These are phyloP conservation scores for Drosophila bocki DNA, from an alignment of 1,140 invertebrate species.

Conservation along the genomic window DNA sequence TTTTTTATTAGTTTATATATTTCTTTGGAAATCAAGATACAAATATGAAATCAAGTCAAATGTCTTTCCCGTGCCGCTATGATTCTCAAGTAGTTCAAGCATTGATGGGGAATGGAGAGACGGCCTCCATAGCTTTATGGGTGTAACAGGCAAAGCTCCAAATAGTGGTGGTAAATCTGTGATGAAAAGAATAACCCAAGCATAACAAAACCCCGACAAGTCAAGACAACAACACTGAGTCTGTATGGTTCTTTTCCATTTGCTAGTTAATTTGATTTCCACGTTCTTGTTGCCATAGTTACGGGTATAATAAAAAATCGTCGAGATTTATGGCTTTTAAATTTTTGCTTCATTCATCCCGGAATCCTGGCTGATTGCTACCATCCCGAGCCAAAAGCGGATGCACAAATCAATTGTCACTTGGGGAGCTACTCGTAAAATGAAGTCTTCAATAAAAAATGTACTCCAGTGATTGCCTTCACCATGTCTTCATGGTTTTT, in stretches of 20 bases:
- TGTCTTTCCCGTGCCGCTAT: not conserved
- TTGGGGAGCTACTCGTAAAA: conserved; percentile 29
- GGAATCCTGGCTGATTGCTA: conserved; percentile 47
- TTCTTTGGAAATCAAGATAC: too few species aligned
- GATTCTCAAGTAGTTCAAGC: not conserved
- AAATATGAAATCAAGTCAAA: too few species aligned
- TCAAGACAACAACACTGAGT: not conserved
- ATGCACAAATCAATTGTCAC: conserved; percentile 68
- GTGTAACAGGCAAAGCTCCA: too few species aligned
- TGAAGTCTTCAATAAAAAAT: conserved; percentile 29
- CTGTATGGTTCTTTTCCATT: conserved; percentile 22
- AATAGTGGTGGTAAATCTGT: too few species aligned
- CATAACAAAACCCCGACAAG: not conserved
- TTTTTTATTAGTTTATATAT: too few species aligned
- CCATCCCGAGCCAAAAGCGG: conserved; percentile 37
- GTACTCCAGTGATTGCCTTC: conserved; percentile 15
- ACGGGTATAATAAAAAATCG: conserved; percentile 45
- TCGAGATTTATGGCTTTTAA: conserved; percentile 75
- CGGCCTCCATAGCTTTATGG: too few species aligned
- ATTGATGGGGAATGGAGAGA: not conserved
- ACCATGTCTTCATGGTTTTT: conserved; percentile 13
- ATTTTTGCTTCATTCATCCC: conserved; percentile 60
- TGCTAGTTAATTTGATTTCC: conserved; percentile 65
- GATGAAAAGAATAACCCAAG: too few species aligned
- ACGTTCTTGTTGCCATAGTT: conserved; percentile 44